Percentiles rank a stretch among this genome's conserved stretches.
phyloP scores from a whole-genome alignment of 2,797 vertebrate genomes.

The Coendou prehensilis region DNA sequence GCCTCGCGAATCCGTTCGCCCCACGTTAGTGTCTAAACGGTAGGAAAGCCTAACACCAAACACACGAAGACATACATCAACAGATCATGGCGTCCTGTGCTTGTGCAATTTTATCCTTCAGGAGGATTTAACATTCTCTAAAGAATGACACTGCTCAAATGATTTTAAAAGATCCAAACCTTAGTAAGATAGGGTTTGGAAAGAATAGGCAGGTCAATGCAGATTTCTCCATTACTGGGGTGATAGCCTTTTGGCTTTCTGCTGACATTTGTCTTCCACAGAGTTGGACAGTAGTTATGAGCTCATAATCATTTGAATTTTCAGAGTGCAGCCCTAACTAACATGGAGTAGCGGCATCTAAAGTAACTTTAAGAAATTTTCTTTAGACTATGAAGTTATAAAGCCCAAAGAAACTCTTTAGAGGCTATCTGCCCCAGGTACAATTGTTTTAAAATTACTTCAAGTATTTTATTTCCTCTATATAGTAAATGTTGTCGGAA shows the following conservation, averaged over 20 bases:
- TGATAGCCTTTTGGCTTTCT: constrained; percentile 69
- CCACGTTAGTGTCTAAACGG: constrained; percentile 80
- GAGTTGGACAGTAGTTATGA: constrained; percentile 58
- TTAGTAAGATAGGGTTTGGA: constrained; percentile 57
- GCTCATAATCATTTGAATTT: constrained; percentile 82
- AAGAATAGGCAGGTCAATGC: constrained; percentile 61
- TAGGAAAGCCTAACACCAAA: constrained; percentile 76
- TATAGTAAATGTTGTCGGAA: constrained; percentile 65
- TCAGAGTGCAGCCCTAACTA: constrained; percentile 89
- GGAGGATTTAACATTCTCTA: not conserved
- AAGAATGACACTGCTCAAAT: constrained; percentile 58
- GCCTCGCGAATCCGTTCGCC: constrained; percentile 85
- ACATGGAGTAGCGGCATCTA: constrained; percentile 77
- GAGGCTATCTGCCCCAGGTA: constrained; percentile 71
- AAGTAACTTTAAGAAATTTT: constrained; percentile 74
- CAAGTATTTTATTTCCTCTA: constrained; percentile 80
- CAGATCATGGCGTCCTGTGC: constrained; percentile 68
- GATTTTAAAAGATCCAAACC: constrained; percentile 67
- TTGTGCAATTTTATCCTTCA: constrained; percentile 81
- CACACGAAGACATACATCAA: constrained; percentile 43
- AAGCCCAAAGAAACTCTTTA: constrained; percentile 77
- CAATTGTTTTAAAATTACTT: constrained; percentile 75
- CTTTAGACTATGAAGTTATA: constrained; percentile 59
- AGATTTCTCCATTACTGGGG: constrained; percentile 26
- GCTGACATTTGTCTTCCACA: constrained; percentile 67